Evolutionary conservation across 1,140 invertebrate species (phyloP), one percentile per base, ranked within the genome.

Genomic region (Akabosia matsudoensis): DNA sequence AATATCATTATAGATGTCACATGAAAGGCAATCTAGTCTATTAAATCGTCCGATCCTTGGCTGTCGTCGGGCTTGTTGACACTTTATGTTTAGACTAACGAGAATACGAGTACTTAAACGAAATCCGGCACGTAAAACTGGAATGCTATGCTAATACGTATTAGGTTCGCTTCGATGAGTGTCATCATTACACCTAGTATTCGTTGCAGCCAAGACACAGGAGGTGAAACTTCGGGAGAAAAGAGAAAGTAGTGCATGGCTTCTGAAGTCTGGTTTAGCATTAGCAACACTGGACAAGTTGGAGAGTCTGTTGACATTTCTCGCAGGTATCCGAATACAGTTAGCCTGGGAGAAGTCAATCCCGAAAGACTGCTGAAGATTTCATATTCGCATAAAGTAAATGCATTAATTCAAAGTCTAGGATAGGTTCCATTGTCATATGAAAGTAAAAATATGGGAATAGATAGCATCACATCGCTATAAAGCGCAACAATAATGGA

Each of bases 401-500:
- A 4, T 61, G n/a, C 24, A n/a, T n/a, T 22, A n/a, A n/a, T n/a
- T n/a, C n/a, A n/a, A n/a, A n/a, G 4, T 61, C 24, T 4, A 16
- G 54, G 13, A 61, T n/a, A 31, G 24, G 28, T 13, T 67, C 26
- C 24, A 28, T 28, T 31, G 24, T 67, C 31, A 45, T 67, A 67
- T 30, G 61, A 67, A 28, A 30, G 30, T 30, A 10, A 67, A 10
- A 22, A 45, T 45, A 45, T 45, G 18, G 37, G 37, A 10, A 67
- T 67, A 67, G n/a, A 67, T 7, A 67, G 61, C 31, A 30, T 67
- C 61, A 67, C n/a, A n/a, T n/a, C n/a, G n/a, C n/a, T n/a, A n/a
- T n/a, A n/a, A n/a, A n/a, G n/a, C n/a, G n/a, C n/a, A n/a, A n/a
- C n/a, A n/a, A n/a, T n/a, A n/a, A n/a, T n/a, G n/a, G n/a, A n/a